phyloP scores from a whole-genome alignment of 2,888 invertebrate species.

The Drosophila algonquin region DNA sequence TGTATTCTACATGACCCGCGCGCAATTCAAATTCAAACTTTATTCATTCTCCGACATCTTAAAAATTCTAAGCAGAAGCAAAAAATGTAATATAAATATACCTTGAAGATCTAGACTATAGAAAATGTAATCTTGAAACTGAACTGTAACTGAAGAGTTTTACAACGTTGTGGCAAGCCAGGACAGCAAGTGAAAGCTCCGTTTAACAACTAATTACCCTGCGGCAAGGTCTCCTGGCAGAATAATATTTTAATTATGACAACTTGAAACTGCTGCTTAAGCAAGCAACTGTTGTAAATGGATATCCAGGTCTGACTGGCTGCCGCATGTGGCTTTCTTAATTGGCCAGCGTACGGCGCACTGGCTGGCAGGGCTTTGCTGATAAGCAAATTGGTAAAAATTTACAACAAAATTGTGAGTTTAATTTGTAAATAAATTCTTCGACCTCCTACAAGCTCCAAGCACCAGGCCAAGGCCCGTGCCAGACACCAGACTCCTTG shows the following conservation, averaged over 20 bases:
- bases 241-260: slow-evolving; percentile 72
- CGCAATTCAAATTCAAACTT: too few relatives aligned
- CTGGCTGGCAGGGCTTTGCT: slow-evolving; percentile 27
- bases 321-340: slow-evolving; percentile 71
- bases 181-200: slow-evolving; percentile 54
- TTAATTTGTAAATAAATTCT: slow-evolving; percentile 52
- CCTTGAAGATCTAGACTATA: too few relatives aligned
- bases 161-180: too few relatives aligned
- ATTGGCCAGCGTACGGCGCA: slow-evolving; percentile 48
- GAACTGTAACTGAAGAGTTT: too few relatives aligned
- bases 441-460: not conserved
- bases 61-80: too few relatives aligned
- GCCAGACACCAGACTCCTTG: not conserved
- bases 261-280: slow-evolving; percentile 39
- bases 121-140: too few relatives aligned
- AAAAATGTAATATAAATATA: too few relatives aligned
- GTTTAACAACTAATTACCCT: slow-evolving; percentile 41
- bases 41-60: too few relatives aligned
- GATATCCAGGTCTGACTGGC: slow-evolving; percentile 58
- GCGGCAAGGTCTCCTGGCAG: slow-evolving; percentile 27
- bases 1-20: not conserved
- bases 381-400: slow-evolving; percentile 75
- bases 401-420: slow-evolving; percentile 56
- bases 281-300: slow-evolving; percentile 47
- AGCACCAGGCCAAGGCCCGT: not conserved